A percentile compares a stretch with the other conserved stretches of the same genome.
These are phyloP conservation scores for Anneissia japonica DNA, from an alignment of 35 echinoderm and acorn worm genomes.

Conservation along the genomic window DNA sequence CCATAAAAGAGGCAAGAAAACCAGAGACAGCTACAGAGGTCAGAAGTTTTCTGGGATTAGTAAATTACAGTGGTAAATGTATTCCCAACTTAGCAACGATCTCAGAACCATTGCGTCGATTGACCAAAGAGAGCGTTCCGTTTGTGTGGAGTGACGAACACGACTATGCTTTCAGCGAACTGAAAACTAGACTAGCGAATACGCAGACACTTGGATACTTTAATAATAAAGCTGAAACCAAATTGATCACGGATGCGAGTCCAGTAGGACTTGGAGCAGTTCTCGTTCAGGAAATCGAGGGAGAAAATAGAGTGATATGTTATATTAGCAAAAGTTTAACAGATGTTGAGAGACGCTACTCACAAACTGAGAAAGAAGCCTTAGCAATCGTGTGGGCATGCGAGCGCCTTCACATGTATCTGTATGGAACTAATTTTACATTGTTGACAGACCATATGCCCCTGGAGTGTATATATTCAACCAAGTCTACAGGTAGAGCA, in stretches of 20 bases:
- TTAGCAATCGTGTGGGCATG: conserved; percentile 42
- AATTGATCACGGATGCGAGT: conserved; percentile 33
- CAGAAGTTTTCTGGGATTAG: conserved; percentile 45
- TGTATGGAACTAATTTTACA: conserved; percentile 31
- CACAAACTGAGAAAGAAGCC: conserved; percentile 50
- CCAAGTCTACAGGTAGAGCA: conserved; percentile 22
- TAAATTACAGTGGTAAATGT: conserved; percentile 36
- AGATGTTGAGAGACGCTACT: conserved; percentile 39
- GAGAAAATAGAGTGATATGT: background rate
- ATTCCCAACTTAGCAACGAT: conserved; percentile 58
- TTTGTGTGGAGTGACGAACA: conserved; percentile 32
- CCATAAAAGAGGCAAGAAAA: conserved; percentile 15
- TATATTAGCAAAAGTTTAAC: conserved; percentile 33
- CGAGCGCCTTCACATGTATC: conserved; percentile 32
- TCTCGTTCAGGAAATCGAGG: background rate
- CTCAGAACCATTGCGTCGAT: conserved; percentile 35
- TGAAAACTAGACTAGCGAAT: conserved; percentile 35
- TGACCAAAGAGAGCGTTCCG: conserved; percentile 35
- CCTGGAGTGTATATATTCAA: conserved; percentile 10
- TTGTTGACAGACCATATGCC: conserved; percentile 38
- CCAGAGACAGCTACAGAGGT: conserved; percentile 37
- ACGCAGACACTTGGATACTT: conserved; percentile 39
- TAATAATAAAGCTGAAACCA: conserved; percentile 23
- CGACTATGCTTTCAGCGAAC: conserved; percentile 20
- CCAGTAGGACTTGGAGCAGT: conserved; percentile 46